phyloP scores from a whole-genome alignment of 2,113 vertebrate genomes.

The Periophthalmus modestus region DNA sequence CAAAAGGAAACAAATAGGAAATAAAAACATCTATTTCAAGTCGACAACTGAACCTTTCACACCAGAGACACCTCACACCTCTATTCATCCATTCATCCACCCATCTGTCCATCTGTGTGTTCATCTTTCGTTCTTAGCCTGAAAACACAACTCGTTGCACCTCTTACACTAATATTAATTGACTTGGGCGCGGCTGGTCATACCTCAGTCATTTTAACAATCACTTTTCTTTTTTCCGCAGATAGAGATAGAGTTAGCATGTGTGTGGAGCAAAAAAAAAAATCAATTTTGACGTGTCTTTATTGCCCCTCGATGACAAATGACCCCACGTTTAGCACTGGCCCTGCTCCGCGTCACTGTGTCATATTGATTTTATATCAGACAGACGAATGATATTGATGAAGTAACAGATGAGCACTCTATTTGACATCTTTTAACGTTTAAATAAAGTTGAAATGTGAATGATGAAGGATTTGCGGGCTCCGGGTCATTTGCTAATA shows the following conservation, averaged over 20 bases:
- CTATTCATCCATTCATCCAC: slow-evolving; percentile 13
- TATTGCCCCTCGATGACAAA: slow-evolving; percentile 74
- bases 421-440: slow-evolving; percentile 63
- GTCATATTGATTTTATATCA: slow-evolving; percentile 74
- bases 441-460: slow-evolving; percentile 59
- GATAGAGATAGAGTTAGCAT: background rate
- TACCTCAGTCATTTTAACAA: slow-evolving; percentile 47
- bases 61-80: slow-evolving; percentile 3
- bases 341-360: slow-evolving; percentile 64
- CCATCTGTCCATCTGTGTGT: background rate
- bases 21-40: slow-evolving; percentile 27
- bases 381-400: slow-evolving; percentile 72
- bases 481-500: slow-evolving; percentile 23
- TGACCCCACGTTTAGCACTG: slow-evolving; percentile 64
- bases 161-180: slow-evolving; percentile 50
- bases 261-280: slow-evolving; percentile 34
- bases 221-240: slow-evolving; percentile 39
- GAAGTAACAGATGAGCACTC: slow-evolving; percentile 58
- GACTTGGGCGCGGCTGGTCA: slow-evolving; percentile 55
- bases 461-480: background rate
- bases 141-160: slow-evolving; percentile 47
- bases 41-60: slow-evolving; percentile 19
- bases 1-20: slow-evolving; percentile 13
- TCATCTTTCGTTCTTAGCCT: slow-evolving; percentile 24
- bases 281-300: slow-evolving; percentile 78